Conservation (phyloP, 2,888 invertebrate genomes). For the Ophioninae sp. region DNA sequence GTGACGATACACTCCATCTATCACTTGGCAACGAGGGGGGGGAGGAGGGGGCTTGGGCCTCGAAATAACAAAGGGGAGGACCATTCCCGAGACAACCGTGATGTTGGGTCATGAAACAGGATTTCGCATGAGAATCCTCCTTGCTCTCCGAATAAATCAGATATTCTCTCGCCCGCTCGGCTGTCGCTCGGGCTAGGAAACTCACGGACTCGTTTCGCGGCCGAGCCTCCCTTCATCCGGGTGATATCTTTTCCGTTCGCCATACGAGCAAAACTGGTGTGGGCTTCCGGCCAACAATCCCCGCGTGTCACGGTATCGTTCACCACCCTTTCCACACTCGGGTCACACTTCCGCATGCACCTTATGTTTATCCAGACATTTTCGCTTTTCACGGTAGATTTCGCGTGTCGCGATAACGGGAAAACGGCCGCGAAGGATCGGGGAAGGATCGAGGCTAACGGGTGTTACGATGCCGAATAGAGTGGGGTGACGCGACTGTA, state of each 20-base stretch:
- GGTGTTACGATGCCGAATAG: neutral
- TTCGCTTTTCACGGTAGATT: slow-evolving; percentile 9
- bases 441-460: neutral
- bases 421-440: neutral
- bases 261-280: slow-evolving; percentile 1
- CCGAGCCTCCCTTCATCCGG: slow-evolving; percentile 33
- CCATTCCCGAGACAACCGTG: slow-evolving; percentile 16
- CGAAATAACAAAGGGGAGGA: slow-evolving; percentile 4
- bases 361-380: slow-evolving; percentile 33
- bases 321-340: neutral
- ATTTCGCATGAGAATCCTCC: slow-evolving; percentile 55
- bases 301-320: neutral
- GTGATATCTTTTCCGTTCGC: slow-evolving; percentile 42
- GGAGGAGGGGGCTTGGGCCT: neutral
- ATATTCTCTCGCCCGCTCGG: slow-evolving; percentile 52
- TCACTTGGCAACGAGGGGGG: neutral
- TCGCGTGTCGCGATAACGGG: neutral
- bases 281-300: slow-evolving; percentile 26
- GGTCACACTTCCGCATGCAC: neutral
- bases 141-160: slow-evolving; percentile 64
- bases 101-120: slow-evolving; percentile 32
- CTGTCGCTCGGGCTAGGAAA: slow-evolving; percentile 21
- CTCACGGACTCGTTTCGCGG: slow-evolving; percentile 32
- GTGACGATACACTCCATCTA: neutral
- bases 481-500: neutral